A percentile compares a stretch with the other conserved stretches of the same genome.
These are phyloP conservation scores for Pemphigus obesinymphae DNA, from an alignment of 1,140 invertebrate species.

Conservation along the genomic window DNA sequence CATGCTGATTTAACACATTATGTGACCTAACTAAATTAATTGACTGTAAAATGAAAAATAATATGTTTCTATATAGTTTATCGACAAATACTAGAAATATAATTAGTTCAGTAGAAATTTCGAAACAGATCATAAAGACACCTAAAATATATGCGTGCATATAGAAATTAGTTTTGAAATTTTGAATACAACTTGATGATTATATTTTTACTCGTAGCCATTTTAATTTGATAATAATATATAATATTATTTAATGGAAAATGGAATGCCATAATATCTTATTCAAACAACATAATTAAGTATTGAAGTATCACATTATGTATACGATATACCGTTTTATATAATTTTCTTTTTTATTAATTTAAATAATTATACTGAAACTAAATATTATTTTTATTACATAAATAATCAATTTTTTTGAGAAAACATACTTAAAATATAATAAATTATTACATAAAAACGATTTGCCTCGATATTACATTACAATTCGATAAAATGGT, in stretches of 20 bases:
- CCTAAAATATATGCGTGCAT: too few species aligned
- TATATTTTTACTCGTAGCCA: too few species aligned
- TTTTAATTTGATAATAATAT: too few species aligned
- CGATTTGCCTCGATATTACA: background rate
- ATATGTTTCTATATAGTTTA: too few species aligned
- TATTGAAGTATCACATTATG: too few species aligned
- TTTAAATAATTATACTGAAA: background rate
- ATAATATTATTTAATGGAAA: background rate
- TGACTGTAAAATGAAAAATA: too few species aligned
- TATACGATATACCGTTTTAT: background rate
- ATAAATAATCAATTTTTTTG: background rate
- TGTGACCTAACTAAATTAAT: too few species aligned
- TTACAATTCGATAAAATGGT: background rate
- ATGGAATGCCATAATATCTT: background rate
- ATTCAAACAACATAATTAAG: too few species aligned
- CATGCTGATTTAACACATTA: too few species aligned
- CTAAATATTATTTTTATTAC: background rate
- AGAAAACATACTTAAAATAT: background rate
- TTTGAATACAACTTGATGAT: too few species aligned
- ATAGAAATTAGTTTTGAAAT: too few species aligned
- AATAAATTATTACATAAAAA: background rate
- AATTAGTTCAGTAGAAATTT: background rate
- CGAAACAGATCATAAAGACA: too few species aligned
- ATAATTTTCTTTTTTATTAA: background rate
- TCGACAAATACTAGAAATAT: background rate